Evolutionary conservation across 2,888 invertebrate genomes (phyloP), one percentile per base, ranked within the genome.

Genomic region (Linyphia triangularis): DNA sequence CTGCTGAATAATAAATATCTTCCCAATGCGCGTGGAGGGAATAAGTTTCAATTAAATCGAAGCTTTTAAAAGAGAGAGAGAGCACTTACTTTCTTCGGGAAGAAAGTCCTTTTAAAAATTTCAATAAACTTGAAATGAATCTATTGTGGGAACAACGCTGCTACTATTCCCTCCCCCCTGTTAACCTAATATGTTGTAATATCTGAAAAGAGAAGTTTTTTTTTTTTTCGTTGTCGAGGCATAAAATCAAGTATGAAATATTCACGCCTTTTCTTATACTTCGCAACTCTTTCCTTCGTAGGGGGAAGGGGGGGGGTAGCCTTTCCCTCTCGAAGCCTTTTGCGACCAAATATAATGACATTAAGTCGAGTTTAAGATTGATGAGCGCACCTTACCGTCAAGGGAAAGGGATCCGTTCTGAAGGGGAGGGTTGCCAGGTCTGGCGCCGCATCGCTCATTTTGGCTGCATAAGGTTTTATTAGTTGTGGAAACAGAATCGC

Each of bases 311-410:
- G 16, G 16, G 51, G 51, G 3, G 51, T 51, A n/a, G n/a, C n/a
- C 51, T 51, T n/a, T 33, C 24, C 43, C n/a, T 37, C 33, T 70
- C 70, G 69, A 78, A 85, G 85, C 85, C 85, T 79, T 85, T 88
- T 88, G 86, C 86, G 86, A 88, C 86, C 86, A 81, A 88, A 88
- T 75, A 81, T 88, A 88, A 88, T 88, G 86, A 88, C 86, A 88
- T 88, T 88, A 88, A 88, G 86, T 88, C 86, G 86, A 79, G 81
- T 88, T 88, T 88, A 81, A 88, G 86, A 88, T 88, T 88, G 86
- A 88, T 88, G 86, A 88, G 73, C 73, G 51, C 67, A 88, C 86
- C 86, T 88, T 88, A 81, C 86, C 81, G 81, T 40, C 26, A 59
- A 67, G 73, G 75, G 72, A 28, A 88, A 40, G 75, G 37, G 72